These are phyloP conservation scores for Metopolophium dirhodum DNA, from an alignment of 1,140 invertebrate species.

Conservation along the genomic window DNA sequence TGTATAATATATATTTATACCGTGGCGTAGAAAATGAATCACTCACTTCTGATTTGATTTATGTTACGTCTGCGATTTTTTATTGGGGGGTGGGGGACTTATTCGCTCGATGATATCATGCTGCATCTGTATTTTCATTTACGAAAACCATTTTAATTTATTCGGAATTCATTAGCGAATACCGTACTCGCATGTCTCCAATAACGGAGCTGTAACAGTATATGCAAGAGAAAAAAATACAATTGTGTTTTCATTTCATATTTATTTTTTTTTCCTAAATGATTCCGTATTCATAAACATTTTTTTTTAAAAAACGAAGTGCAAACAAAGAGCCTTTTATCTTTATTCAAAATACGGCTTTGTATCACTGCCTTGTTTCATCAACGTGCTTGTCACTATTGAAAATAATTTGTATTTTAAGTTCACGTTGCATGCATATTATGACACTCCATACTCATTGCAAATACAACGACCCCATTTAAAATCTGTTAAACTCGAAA, in stretches of 20 bases:
- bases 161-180: not conserved
- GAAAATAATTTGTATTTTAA: slow-evolving; percentile 19
- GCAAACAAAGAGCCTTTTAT: slow-evolving; percentile 37
- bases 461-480: not conserved
- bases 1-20: not conserved
- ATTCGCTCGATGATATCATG: not conserved
- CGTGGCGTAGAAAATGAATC: not conserved
- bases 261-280: slow-evolving; percentile 11
- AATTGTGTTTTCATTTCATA: slow-evolving; percentile 27
- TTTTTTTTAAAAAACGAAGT: not conserved
- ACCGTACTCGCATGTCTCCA: not conserved
- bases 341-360: not conserved
- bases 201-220: not conserved
- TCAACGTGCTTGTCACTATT: not conserved
- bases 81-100: not conserved
- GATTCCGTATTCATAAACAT: not conserved
- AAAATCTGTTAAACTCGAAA: not conserved
- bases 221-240: not conserved
- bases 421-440: not conserved
- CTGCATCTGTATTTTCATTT: not conserved
- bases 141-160: not conserved
- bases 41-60: not conserved
- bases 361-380: not conserved
- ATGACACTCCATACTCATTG: not conserved
- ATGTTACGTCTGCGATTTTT: not conserved